A percentile compares a stretch with the other conserved stretches of the same genome.
phyloP scores from a whole-genome alignment of 2,113 vertebrate genomes.

The Gymnarchus niloticus region DNA sequence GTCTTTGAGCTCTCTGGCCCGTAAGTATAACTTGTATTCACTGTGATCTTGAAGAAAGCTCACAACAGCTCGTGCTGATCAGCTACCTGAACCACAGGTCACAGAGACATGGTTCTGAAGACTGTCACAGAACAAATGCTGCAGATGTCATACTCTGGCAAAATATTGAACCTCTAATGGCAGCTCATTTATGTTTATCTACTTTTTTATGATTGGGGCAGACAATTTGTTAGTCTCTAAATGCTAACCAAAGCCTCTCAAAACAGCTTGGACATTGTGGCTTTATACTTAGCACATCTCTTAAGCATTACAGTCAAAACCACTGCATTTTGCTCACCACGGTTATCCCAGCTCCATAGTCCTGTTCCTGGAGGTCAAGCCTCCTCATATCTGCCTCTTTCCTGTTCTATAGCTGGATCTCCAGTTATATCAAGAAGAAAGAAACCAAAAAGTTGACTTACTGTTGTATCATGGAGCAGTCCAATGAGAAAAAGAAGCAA shows the following conservation, averaged over 20 bases:
- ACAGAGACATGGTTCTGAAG: neutral
- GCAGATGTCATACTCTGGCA: neutral
- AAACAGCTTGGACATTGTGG: neutral
- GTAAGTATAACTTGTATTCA: constrained; percentile 59
- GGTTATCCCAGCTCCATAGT: neutral
- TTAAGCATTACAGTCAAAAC: no score
- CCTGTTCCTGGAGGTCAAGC: neutral
- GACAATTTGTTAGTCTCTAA: neutral
- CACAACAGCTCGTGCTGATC: neutral
- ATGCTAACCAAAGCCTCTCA: neutral
- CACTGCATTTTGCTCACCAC: neutral
- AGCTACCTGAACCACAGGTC: neutral
- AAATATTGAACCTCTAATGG: neutral
- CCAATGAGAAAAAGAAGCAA: constrained; percentile 20
- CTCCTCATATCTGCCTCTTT: neutral
- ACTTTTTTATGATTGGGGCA: neutral
- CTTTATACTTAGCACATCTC: neutral
- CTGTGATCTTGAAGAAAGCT: neutral
- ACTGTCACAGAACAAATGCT: neutral
- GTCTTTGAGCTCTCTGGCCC: constrained; percentile 72
- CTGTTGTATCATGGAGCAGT: constrained; percentile 52
- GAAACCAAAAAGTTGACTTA: constrained; percentile 52
- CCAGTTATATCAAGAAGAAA: neutral
- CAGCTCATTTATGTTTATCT: neutral
- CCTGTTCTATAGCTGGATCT: constrained; percentile 60